Evolutionary conservation across 1,140 invertebrate species (phyloP), one percentile per base, ranked within the genome.

Genomic region (Coptotermes formosanus): DNA sequence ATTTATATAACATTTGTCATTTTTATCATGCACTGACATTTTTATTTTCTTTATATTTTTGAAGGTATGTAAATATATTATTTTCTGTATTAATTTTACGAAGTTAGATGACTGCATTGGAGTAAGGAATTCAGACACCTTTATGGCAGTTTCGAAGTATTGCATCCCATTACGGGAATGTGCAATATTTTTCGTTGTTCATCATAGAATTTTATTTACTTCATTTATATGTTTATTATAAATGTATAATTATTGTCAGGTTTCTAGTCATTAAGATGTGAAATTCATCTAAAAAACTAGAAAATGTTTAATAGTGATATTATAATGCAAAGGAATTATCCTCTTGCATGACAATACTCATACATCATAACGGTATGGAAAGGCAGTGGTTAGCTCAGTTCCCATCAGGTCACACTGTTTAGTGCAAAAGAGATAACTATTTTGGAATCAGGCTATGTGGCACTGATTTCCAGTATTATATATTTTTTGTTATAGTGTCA

Each of bases 221-320:
- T 64, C 8, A 75, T 75, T 75, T 75, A 75, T 75, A 75, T 75
- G n/a, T 75, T 75, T 75, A 75, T 75, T 75, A 75, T 6, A 75
- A 75, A 75, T 75, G n/a, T 75, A 75, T 75, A 75, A 30, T 55
- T 75, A 75, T 2, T 75, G 4, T 75, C 64, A 30, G 25, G 4
- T 75, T 75, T 75, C 64, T 75, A 75, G 64, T 75, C n/a, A 75
- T 75, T 75, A 75, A 75, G 64, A 30, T 75, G 64, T 75, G n/a
- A 30, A 75, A 30, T 75, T 75, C 64, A 75, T 75, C 64, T 75
- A 75, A 75, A 64, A 64, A 75, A 30, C 64, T 75, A 75, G 64
- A 30, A 75, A n/a, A 75, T 75, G 64, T 75, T 75, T 75, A 75
- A 75, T 75, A 75, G 64, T 75, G 64, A 75, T 75, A 75, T 75